Evolutionary conservation across 2,113 vertebrate genomes (phyloP), one percentile per base, ranked within the genome.

Genomic region (Mustelus asterias): DNA sequence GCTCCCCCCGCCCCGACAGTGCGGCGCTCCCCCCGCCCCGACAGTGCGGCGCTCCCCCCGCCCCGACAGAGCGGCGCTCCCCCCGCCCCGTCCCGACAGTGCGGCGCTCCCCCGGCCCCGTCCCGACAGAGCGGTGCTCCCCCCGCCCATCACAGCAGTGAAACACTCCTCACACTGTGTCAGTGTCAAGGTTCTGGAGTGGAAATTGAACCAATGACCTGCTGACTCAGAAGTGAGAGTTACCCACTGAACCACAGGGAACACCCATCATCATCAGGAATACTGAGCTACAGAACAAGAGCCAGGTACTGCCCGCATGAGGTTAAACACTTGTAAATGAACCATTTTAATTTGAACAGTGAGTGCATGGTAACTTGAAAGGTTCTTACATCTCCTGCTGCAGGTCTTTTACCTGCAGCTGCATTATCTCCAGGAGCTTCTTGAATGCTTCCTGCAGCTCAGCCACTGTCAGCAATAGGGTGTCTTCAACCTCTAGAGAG

Each of bases 321-420:
- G 10, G 1, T 33, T 37, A 16, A 80, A 37, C 5, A 5, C 88
- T 4, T 16, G 22, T 41, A 90, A 26, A 33, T 13, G 76, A n/a
- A 78, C 6, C 29, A 33, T 80, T n/a, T n/a, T 11, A 80, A 33
- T 1, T n/a, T 4, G 14, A 16, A 13, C 78, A 16, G n/a, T 37
- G 14, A 16, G n/a, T 37, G 14, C n/a, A 37, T 5, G 1, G 37
- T n/a, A 18, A 83, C 41, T 83, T 41, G 37, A 44, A 83, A 83
- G 80, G 80, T 18, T 22, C 98, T 97, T 96, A 98, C 98, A 98
- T 97, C 96, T 98, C 96, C 0, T 0, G 96, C 96, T 97, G 97
- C 92, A 97, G 96, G 0, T 95, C 96, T 96, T 95, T 96, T 33
- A 97, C 94, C 58, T 97, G 96, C 89, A 97, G 97, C 95, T 97